Evolutionary conservation across 2,888 invertebrate genomes (phyloP), one percentile per base, ranked within the genome.

Genomic region (Epistrophe eligans): DNA sequence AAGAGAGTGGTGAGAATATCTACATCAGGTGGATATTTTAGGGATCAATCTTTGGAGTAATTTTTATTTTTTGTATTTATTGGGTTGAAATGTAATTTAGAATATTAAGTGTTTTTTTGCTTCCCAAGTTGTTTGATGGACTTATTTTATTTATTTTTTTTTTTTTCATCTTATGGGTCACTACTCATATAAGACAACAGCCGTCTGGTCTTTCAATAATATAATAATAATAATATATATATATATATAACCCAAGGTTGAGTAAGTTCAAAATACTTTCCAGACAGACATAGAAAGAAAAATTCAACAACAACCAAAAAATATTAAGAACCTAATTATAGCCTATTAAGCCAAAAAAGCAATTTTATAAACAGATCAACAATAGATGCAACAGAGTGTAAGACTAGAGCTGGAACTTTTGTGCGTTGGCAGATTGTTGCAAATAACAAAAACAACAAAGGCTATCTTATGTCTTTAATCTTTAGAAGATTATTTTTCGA

Each of bases 11-110:
- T 70, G 77, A 50, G 72, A 85, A 81, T 55, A 35, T 35, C 9
- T 8, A 52, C 57, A 77, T 70, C 77, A 85, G 85, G 73, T 81
- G 70, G 67, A 45, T 64, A 80, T 77, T 73, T 24, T 72, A 38
- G 7, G 50, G 15, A 45, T 50, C 24, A 52, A 19, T 48, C 32
- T 15, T 35, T 38, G 11, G 19, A n/a, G 43, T n/a, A 1, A 4
- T 24, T 64, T 58, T 2, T 35, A 48, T 4, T 7, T 24, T 64
- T 58, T 2, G 11, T 58, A 71, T 48, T 48, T 48, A 60, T 13
- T 40, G 43, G 72, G 19, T 67, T 64, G 38, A 24, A 55, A 73
- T 35, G 40, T 67, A 55, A 52, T 67, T 58, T 50, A 48, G 24
- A 62, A 43, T 43, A 38, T 13, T 67, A 64, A 76, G 62, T 45